Conservation (phyloP, 2,113 vertebrate genomes). For the Hippocampus abdominalis region DNA sequence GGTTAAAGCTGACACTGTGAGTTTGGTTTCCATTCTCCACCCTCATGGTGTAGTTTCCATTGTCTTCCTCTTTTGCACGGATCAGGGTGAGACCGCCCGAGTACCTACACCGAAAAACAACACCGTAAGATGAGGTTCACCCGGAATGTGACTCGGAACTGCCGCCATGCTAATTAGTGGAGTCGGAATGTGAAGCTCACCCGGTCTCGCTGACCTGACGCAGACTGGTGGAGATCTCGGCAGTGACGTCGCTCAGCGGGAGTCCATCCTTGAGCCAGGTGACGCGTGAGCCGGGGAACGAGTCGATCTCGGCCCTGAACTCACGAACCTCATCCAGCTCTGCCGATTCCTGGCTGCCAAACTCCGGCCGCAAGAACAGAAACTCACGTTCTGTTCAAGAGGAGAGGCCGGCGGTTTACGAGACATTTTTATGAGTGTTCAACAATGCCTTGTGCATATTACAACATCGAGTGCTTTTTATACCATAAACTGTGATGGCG, state of each 20-base stretch:
- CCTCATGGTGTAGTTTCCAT: conserved; percentile 86
- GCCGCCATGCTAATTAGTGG: conserved; percentile 13
- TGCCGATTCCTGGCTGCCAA: conserved; percentile 77
- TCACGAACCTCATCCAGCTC: conserved; percentile 87
- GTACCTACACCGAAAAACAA: conserved; percentile 72
- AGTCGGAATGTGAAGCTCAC: conserved; percentile 59
- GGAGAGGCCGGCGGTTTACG: conserved; percentile 8
- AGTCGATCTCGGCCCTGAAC: conserved; percentile 79
- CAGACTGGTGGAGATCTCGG: conserved; percentile 83
- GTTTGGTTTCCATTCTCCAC: conserved; percentile 82
- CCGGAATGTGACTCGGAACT: conserved; percentile 21
- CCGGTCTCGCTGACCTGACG: conserved; percentile 80
- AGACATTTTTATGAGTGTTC: neutral
- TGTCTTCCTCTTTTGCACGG: conserved; percentile 93
- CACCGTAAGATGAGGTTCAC: neutral
- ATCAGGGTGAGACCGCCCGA: conserved; percentile 85
- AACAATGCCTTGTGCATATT: neutral
- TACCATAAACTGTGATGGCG: conserved; percentile 86
- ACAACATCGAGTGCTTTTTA: neutral
- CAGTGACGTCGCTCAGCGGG: conserved; percentile 82
- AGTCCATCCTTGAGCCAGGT: conserved; percentile 89
- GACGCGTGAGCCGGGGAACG: conserved; percentile 81
- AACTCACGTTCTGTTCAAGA: conserved; percentile 80
- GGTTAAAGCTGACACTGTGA: conserved; percentile 78
- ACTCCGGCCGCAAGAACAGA: conserved; percentile 76